These are phyloP conservation scores for Scaptodrosophila latifasciaeformis DNA, from an alignment of 2,888 invertebrate species.

Conservation along the genomic window DNA sequence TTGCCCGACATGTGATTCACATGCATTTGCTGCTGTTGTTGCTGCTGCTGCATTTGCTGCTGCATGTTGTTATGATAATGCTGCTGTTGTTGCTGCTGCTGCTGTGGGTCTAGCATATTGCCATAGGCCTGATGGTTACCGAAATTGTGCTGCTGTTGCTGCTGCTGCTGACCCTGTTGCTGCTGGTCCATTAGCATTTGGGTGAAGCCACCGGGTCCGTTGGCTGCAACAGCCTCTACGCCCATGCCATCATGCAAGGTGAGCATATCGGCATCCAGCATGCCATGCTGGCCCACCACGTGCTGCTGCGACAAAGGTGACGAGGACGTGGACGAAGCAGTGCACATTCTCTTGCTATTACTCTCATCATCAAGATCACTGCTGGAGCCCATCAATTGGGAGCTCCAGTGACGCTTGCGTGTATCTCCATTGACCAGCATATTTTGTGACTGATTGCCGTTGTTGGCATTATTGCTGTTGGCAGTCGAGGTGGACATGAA, in stretches of 20 bases:
- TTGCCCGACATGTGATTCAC: conserved; percentile 51
- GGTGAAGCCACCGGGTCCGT: conserved; percentile 54
- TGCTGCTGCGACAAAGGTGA: conserved; percentile 62
- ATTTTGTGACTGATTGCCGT: conserved; percentile 40
- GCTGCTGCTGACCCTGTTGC: conserved; percentile 57
- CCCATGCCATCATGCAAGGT: conserved; percentile 67
- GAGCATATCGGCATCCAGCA: conserved; percentile 66
- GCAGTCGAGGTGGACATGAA: conserved; percentile 52
- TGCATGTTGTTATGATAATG: conserved; percentile 36
- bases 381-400: conserved; percentile 57
- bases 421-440: conserved; percentile 49
- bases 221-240: conserved; percentile 49
- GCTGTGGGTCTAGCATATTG: conserved; percentile 44
- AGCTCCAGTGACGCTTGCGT: conserved; percentile 71
- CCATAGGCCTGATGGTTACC: conserved; percentile 50
- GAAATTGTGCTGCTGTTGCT: conserved; percentile 61
- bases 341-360: conserved; percentile 69
- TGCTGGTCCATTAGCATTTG: conserved; percentile 66
- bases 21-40: conserved; percentile 55
- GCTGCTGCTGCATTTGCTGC: conserved; percentile 55
- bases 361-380: conserved; percentile 63
- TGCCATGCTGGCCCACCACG: conserved; percentile 46
- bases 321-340: conserved; percentile 60
- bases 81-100: conserved; percentile 51
- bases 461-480: conserved; percentile 34